phyloP scores from a whole-genome alignment of 2,797 vertebrate species.

The Calcarius lapponicus region DNA sequence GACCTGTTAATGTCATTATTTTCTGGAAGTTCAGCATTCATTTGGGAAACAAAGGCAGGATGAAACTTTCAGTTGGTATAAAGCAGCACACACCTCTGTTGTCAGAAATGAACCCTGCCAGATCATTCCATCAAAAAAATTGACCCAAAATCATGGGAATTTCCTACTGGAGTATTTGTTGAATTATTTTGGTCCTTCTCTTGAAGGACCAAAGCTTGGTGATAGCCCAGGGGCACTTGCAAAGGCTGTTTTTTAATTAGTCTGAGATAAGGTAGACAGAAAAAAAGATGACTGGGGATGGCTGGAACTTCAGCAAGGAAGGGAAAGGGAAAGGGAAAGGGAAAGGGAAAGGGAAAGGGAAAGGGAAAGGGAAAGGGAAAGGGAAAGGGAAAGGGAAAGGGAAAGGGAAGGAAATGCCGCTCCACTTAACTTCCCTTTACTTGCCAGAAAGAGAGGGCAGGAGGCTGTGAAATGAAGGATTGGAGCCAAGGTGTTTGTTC shows the following conservation, averaged over 20 bases:
- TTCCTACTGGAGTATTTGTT: neutral
- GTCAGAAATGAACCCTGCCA: neutral
- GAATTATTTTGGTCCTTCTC: neutral
- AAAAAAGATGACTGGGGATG: neutral
- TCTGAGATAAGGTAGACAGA: neutral
- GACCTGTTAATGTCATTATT: neutral
- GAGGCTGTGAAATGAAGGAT: neutral
- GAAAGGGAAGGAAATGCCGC: neutral
- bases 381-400: neutral
- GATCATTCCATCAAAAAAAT: neutral
- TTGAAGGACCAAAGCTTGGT: neutral
- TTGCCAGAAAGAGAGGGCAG: neutral
- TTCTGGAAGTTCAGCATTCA: neutral
- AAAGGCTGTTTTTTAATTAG: neutral
- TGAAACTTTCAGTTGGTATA: neutral
- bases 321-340: neutral
- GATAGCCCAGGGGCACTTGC: neutral
- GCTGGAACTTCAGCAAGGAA: neutral
- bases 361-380: too few relatives aligned
- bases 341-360: neutral
- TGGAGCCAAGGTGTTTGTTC: neutral
- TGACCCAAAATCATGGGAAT: neutral
- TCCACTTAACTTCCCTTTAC: neutral
- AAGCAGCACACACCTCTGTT: neutral
- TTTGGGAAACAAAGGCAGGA: slow-evolving; percentile 5